Percentiles rank a stretch among this genome's conserved stretches.
Conservation (phyloP, 2,888 invertebrate species). For the Lamproptera curius region DNA sequence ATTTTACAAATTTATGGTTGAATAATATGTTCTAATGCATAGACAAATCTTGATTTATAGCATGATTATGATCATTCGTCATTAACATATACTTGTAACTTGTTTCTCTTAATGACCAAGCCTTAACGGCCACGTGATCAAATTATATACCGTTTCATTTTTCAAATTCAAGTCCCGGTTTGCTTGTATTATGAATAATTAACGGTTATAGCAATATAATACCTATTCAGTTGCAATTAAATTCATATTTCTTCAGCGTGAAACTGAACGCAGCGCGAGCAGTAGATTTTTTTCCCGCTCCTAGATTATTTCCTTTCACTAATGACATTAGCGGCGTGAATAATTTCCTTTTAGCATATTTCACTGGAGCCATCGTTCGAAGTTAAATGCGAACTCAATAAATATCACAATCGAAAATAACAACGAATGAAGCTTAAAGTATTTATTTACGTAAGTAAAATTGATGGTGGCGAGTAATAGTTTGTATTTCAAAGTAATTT, state of each 20-base stretch:
- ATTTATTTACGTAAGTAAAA: too few relatives aligned
- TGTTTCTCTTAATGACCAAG: not conserved
- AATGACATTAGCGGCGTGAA: constrained; percentile 12
- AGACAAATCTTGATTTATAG: too few relatives aligned
- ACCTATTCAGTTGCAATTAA: constrained; percentile 2
- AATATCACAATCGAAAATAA: too few relatives aligned
- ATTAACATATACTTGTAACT: too few relatives aligned
- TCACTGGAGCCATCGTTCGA: not conserved
- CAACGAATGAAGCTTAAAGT: too few relatives aligned
- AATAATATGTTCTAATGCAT: too few relatives aligned
- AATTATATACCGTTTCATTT: not conserved
- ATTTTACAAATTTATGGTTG: too few relatives aligned
- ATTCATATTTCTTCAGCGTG: constrained; percentile 3
- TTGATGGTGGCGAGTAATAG: too few relatives aligned
- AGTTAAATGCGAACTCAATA: not conserved
- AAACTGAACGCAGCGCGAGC: constrained; percentile 1
- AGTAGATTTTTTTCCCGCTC: constrained; percentile 2
- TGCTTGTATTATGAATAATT: not conserved
- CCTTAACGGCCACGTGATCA: not conserved
- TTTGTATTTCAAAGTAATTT: too few relatives aligned
- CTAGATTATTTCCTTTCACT: constrained; percentile 11
- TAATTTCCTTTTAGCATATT: constrained; percentile 10
- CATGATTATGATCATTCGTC: too few relatives aligned
- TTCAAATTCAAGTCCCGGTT: not conserved
- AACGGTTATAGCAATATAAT: not conserved